These are phyloP conservation scores for Digitonthophagus gazella DNA, from an alignment of 2,888 invertebrate genomes.

Conservation along the genomic window DNA sequence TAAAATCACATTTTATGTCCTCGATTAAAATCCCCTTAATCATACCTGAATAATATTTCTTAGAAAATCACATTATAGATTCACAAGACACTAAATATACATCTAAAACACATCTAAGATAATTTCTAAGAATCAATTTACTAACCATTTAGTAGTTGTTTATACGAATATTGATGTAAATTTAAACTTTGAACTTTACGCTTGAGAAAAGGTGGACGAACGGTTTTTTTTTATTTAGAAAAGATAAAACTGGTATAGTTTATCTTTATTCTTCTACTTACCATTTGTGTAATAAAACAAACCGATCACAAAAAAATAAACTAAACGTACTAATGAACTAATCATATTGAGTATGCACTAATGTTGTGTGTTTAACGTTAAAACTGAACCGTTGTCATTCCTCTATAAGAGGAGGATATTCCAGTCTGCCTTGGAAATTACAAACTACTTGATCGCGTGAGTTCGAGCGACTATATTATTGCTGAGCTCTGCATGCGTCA, in stretches of 20 bases:
- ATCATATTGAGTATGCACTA: no score
- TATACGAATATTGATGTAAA: no score
- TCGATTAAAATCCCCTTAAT: not conserved
- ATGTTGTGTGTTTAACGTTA: not conserved
- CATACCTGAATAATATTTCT: no score
- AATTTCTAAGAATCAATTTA: not conserved
- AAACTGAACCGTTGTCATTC: not conserved
- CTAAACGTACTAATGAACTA: no score
- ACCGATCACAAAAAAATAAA: no score
- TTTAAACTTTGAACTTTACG: not conserved
- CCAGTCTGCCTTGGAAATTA: not conserved
- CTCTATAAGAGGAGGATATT: not conserved
- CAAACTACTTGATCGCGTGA: not conserved
- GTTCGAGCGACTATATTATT: not conserved
- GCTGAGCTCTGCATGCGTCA: not conserved
- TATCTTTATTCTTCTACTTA: not conserved
- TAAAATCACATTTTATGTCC: no score
- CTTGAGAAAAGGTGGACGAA: no score
- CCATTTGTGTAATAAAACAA: not conserved
- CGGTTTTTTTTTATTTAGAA: no score
- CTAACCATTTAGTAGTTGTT: not conserved
- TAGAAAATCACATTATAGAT: not conserved
- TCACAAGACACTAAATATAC: not conserved
- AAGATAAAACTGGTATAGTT: no score
- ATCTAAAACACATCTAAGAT: no score